phyloP scores from a whole-genome alignment of 92 coral and sea anemone species.

The Phenganax subtilis region DNA sequence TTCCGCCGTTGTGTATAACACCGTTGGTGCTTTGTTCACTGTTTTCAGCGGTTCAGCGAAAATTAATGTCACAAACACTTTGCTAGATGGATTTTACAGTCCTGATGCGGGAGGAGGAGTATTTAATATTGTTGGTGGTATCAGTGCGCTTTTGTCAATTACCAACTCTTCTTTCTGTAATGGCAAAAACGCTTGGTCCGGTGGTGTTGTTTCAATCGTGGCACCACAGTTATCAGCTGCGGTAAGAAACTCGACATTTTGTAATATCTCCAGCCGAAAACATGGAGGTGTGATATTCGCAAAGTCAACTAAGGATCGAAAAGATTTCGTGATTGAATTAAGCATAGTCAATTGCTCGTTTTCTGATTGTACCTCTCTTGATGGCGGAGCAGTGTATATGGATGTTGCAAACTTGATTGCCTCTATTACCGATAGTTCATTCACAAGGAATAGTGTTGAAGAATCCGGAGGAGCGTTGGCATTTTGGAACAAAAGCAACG shows the following conservation, averaged over 20 bases:
- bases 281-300: conserved; percentile 21
- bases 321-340: background rate
- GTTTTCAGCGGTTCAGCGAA: background rate
- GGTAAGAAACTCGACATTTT: conserved; percentile 12
- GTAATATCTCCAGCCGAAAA: background rate
- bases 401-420: background rate
- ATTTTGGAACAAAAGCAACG: background rate
- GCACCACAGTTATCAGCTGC: background rate
- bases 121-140: conserved; percentile 16
- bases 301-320: background rate
- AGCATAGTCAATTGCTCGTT: background rate
- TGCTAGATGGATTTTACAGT: conserved; percentile 8
- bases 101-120: conserved; percentile 12
- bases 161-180: conserved; percentile 21
- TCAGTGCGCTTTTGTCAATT: background rate
- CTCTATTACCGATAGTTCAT: background rate
- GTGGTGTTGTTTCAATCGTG: conserved; percentile 24
- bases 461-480: conserved; percentile 30
- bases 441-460: background rate
- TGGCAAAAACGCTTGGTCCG: conserved; percentile 1
- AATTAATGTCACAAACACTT: background rate
- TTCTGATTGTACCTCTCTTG: background rate
- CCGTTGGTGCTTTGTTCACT: conserved; percentile 4
- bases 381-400: background rate
- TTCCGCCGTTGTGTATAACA: background rate